Conservation (phyloP, 1,140 invertebrate species). For the Orius laevigatus region DNA sequence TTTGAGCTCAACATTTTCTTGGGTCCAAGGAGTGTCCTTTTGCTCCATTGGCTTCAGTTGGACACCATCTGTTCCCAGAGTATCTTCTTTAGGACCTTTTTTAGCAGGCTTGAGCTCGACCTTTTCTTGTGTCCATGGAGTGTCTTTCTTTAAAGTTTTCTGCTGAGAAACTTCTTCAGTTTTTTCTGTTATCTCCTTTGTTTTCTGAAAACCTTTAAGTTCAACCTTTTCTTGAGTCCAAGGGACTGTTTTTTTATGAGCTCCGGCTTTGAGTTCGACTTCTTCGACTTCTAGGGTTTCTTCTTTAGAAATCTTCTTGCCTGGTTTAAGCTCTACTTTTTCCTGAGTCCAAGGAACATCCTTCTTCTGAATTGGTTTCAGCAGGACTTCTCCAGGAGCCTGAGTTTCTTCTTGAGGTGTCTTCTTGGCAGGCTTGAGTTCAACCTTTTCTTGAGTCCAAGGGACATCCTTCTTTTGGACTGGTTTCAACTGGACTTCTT, state of each 20-base stretch:
- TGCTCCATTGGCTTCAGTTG: background rate
- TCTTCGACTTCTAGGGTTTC: background rate
- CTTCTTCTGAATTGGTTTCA: no score
- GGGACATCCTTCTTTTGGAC: conserved; percentile 17
- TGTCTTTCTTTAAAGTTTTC: no score
- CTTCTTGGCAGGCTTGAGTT: conserved; percentile 24
- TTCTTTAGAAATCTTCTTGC: no score
- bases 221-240: conserved; percentile 27
- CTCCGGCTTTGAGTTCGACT: background rate
- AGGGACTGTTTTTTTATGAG: conserved; percentile 17
- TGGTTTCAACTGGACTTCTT: background rate
- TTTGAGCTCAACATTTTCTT: conserved; percentile 26
- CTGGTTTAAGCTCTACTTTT: conserved; percentile 25
- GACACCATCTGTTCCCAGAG: background rate
- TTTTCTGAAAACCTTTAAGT: conserved; percentile 22
- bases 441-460: conserved; percentile 26
- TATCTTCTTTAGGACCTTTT: background rate
- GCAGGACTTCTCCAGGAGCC: no score
- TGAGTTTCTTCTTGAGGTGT: conserved; percentile 17
- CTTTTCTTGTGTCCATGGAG: conserved; percentile 3
- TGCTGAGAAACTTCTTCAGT: no score
- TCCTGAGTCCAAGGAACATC: no score
- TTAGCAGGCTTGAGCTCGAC: background rate
- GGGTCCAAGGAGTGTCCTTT: conserved; percentile 23
- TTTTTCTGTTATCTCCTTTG: conserved; percentile 12